Evolutionary conservation across 2,888 invertebrate genomes (phyloP), one percentile per base, ranked within the genome.

Genomic region (Tetranychus truncatus): DNA sequence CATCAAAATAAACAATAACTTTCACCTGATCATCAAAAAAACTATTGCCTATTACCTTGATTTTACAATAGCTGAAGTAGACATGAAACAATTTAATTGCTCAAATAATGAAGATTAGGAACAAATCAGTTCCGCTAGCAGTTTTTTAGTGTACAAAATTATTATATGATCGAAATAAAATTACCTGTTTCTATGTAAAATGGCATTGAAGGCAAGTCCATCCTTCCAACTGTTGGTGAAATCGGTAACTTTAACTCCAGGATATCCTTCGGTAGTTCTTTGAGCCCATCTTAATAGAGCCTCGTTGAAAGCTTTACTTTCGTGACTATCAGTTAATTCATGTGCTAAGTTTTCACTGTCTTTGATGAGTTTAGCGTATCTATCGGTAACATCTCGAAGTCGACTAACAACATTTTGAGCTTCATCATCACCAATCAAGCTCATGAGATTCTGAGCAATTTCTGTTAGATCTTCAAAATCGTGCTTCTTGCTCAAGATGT

Each of bases 201-300:
- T 91, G 81, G 97, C 96, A 84, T 95, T 94, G 88, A 99, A 97
- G 79, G 97, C 97, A 81, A 95, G 87, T 71, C 99, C 99, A 84
- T 99, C 97, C 77, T 93, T 87, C 99, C 99, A 99, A 66, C 95
- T 95, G 75, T 89, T 88, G 76, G 95, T 93, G 86, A 99, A 99
- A 86, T 99, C 95, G 78, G 88, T 87, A 75, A 99, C 93, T 81
- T 91, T 88, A 78, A 99, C 96, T 75, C 94, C 95, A 0, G 97
- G 97, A 85, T 99, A 99, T 83, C 95, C 94, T 83, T 95, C 91
- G 75, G 96, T 95, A 80, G 94, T 95, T 80, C 92, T 89, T 81
- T 93, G 89, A 74, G 96, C 96, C 99, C 99, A 99, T 86, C 93
- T 88, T 81, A 99, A 87, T 79, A 99, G 87, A 73, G 95, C 96